These are phyloP conservation scores for Nomada lathburiana DNA, from an alignment of 2,888 invertebrate species.

Conservation along the genomic window DNA sequence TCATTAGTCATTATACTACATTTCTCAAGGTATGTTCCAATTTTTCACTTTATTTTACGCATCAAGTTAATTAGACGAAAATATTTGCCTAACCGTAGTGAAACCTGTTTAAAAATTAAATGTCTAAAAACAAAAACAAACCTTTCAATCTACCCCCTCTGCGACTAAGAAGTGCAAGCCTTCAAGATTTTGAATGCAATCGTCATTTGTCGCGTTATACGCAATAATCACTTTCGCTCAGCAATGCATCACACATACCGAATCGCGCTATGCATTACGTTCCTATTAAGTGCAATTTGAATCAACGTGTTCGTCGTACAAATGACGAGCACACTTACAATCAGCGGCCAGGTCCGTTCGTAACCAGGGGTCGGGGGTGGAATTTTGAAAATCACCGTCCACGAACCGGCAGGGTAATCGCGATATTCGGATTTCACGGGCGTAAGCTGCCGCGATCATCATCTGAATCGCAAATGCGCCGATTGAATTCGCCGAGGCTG, in stretches of 20 bases:
- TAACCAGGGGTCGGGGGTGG: background rate
- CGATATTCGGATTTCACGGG: slow-evolving; percentile 52
- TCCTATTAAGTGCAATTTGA: slow-evolving; percentile 18
- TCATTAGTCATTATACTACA: too few relatives aligned
- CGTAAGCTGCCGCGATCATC: slow-evolving; percentile 51
- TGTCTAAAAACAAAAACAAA: too few relatives aligned
- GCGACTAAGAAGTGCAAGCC: too few relatives aligned
- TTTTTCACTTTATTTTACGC: too few relatives aligned
- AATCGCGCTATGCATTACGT: background rate
- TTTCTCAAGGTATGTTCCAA: too few relatives aligned
- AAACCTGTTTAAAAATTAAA: too few relatives aligned
- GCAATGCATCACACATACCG: background rate
- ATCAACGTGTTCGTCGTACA: slow-evolving; percentile 16
- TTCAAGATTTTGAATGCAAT: too few relatives aligned
- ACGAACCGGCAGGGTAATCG: slow-evolving; percentile 12
- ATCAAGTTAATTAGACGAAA: too few relatives aligned
- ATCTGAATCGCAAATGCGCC: slow-evolving; percentile 71
- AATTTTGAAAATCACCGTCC: slow-evolving; percentile 38
- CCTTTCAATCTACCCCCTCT: too few relatives aligned
- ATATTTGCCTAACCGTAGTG: too few relatives aligned
- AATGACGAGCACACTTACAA: slow-evolving; percentile 1
- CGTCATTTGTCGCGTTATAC: too few relatives aligned
- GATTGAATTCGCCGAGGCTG: slow-evolving; percentile 62
- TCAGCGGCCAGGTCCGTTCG: background rate
- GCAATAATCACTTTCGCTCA: too few relatives aligned